A percentile compares a stretch with the other conserved stretches of the same genome.
These are phyloP conservation scores for Entomobrya multifasciata DNA, from an alignment of 2,888 invertebrate genomes.

Conservation along the genomic window DNA sequence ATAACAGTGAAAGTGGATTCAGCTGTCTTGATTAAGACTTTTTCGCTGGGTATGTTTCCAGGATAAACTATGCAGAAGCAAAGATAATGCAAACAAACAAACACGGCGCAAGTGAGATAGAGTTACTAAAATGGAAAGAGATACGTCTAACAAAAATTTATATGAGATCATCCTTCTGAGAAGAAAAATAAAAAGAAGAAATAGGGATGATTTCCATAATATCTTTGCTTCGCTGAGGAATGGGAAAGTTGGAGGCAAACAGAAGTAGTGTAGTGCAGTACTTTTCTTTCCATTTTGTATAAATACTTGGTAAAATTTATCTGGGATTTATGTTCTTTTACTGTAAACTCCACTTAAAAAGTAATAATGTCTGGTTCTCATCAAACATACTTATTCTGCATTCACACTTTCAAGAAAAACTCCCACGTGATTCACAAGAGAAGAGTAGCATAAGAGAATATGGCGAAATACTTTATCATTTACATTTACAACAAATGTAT, in stretches of 20 bases:
- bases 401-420: not conserved
- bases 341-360: conserved; percentile 28
- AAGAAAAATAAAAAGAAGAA: not conserved
- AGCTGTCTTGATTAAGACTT: conserved; percentile 61
- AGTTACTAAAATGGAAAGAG: conserved; percentile 2
- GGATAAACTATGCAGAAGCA: conserved; percentile 29
- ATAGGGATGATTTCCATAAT: conserved; percentile 36
- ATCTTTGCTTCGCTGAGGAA: too few relatives aligned
- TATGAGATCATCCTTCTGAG: not conserved
- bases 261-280: not conserved
- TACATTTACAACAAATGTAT: too few relatives aligned
- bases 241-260: too few relatives aligned
- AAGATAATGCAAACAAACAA: conserved; percentile 41
- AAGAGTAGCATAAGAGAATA: too few relatives aligned
- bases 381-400: not conserved
- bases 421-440: not conserved
- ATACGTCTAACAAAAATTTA: not conserved
- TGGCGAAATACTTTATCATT: too few relatives aligned
- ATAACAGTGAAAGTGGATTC: conserved; percentile 65
- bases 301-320: not conserved
- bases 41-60: conserved; percentile 15
- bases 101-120: not conserved
- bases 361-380: conserved; percentile 37
- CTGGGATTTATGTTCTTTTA: not conserved
- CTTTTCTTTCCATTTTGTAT: not conserved